Conservation (phyloP, 1,140 invertebrate genomes). For the Chymomyza costata region DNA sequence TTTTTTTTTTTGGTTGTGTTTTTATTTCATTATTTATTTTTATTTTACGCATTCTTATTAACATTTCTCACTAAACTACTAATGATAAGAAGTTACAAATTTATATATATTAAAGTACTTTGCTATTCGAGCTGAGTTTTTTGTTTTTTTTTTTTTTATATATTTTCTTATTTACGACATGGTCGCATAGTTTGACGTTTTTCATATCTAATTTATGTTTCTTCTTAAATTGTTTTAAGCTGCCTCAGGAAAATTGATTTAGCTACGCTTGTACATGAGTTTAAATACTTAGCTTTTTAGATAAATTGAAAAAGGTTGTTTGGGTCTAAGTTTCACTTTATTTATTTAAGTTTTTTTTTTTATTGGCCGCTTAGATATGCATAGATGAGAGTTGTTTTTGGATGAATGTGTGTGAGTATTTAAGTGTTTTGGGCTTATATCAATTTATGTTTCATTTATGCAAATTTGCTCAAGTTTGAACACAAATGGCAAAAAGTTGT, state of each 20-base stretch:
- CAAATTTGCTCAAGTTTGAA: constrained; percentile 36
- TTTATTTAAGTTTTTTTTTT: constrained; percentile 15
- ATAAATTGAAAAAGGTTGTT: constrained; percentile 37
- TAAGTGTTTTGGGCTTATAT: constrained; percentile 1
- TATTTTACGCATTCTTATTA: constrained; percentile 29
- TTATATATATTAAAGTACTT: constrained; percentile 39
- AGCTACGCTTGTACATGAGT: constrained; percentile 60
- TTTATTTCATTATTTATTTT: constrained; percentile 26
- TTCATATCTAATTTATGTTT: constrained; percentile 44
- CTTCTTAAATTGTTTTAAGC: not conserved
- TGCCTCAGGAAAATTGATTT: constrained; percentile 44
- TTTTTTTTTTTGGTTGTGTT: constrained; percentile 26
- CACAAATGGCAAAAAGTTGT: constrained; percentile 43
- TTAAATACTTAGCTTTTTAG: constrained; percentile 43
- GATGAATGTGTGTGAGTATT: not conserved
- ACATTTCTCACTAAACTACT: constrained; percentile 72
- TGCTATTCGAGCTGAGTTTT: not conserved
- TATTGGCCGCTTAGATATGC: constrained; percentile 54
- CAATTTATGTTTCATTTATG: constrained; percentile 42
- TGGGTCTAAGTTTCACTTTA: constrained; percentile 1
- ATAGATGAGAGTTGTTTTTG: constrained; percentile 14
- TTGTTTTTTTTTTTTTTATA: constrained; percentile 18
- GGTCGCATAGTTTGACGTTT: constrained; percentile 39
- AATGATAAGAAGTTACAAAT: constrained; percentile 69
- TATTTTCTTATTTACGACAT: not conserved